phyloP scores from a whole-genome alignment of 1,140 invertebrate genomes.

The Pseudomyrmex concolor region DNA sequence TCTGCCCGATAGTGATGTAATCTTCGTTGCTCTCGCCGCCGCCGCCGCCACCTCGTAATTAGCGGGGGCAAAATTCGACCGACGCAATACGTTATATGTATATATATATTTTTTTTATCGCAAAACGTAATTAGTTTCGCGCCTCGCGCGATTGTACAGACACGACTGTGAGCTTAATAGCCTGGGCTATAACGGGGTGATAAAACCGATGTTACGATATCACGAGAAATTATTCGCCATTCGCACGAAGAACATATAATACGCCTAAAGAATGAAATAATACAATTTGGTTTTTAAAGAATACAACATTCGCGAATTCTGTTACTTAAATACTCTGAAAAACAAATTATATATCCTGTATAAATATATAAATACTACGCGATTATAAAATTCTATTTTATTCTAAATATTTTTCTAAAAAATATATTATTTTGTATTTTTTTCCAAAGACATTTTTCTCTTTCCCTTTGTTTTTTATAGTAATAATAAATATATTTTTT shows the following conservation, averaged over 20 bases:
- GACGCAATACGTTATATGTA: background rate
- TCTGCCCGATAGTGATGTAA: slow-evolving; percentile 40
- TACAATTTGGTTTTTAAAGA: background rate
- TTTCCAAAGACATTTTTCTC: too few species aligned
- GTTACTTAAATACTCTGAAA: background rate
- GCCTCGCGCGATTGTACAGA: background rate
- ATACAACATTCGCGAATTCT: background rate
- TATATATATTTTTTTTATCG: background rate
- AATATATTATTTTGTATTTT: too few species aligned
- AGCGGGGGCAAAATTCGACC: background rate
- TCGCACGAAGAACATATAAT: background rate
- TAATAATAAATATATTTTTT: background rate
- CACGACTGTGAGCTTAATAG: slow-evolving; percentile 12
- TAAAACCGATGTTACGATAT: slow-evolving; percentile 20
- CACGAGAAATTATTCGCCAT: background rate
- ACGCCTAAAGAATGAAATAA: background rate
- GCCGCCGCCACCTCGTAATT: slow-evolving; percentile 17
- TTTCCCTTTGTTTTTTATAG: too few species aligned
- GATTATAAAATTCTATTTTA: too few species aligned
- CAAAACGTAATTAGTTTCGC: slow-evolving; percentile 9
- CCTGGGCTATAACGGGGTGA: slow-evolving; percentile 13
- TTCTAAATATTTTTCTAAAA: too few species aligned
- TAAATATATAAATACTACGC: background rate
- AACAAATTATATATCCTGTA: background rate
- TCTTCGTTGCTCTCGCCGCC: slow-evolving; percentile 38